Conservation (phyloP, 1,140 invertebrate genomes). For the Holcopasites calliopsidis region DNA sequence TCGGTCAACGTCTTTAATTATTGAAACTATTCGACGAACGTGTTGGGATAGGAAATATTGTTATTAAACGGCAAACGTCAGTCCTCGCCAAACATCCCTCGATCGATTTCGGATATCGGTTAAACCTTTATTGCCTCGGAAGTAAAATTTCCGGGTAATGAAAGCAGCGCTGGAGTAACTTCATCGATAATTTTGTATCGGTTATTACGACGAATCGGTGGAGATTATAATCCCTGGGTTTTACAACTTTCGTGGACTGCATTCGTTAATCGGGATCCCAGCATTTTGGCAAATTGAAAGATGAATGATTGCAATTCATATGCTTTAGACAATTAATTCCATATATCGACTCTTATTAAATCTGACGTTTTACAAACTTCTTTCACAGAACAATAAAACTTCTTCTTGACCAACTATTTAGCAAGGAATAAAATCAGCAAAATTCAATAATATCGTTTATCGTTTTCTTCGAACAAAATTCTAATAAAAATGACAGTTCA, state of each 20-base stretch:
- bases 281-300: neutral
- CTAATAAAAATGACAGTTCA: too few species aligned
- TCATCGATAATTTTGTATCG: conserved; percentile 59
- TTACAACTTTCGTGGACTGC: conserved; percentile 48
- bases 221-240: conserved; percentile 55
- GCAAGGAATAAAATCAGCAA: too few species aligned
- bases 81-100: conserved; percentile 55
- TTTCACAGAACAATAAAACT: too few species aligned
- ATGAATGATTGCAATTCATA: neutral
- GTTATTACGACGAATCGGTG: conserved; percentile 48
- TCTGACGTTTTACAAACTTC: too few species aligned
- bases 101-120: conserved; percentile 57
- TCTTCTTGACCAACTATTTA: too few species aligned
- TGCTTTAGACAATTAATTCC: neutral
- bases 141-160: conserved; percentile 54
- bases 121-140: conserved; percentile 46
- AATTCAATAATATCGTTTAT: too few species aligned
- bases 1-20: neutral
- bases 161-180: conserved; percentile 55
- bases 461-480: too few species aligned
- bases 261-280: neutral
- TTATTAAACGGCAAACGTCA: conserved; percentile 39
- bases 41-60: conserved; percentile 40
- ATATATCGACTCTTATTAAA: too few species aligned
- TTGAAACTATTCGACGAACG: conserved; percentile 24